Evolutionary conservation across 2,113 vertebrate species (phyloP), one percentile per base, ranked within the genome.

Genomic region (Falcunculus frontatus): DNA sequence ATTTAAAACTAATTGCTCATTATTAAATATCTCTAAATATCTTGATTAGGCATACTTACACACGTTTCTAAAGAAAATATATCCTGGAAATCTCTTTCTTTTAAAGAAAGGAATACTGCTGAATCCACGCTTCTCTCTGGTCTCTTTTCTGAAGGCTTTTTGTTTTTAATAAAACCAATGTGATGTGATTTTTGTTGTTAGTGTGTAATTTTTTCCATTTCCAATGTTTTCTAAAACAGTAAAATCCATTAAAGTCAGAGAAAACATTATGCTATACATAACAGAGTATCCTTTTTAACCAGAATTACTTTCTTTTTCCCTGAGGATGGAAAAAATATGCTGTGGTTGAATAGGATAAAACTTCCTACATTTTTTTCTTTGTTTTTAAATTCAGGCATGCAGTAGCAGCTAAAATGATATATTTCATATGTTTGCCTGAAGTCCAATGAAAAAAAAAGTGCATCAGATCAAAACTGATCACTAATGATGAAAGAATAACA

Each of bases 211-310:
- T 94, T 97, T 98, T 97, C 95, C 82, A 87, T 65, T 95, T 94
- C 63, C 91, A 96, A 19, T 68, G 39, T 52, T 96, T 97, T 96
- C 87, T 95, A 93, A 95, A 98, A 95, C 41, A 97, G 90, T 56
- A 62, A 94, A 96, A 90, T 63, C 33, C 44, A 78, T 49, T 95
- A 84, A 95, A 94, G 70, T 94, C 70, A 96, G 83, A 96, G 88
- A 95, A 97, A 97, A 97, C 84, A 87, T 96, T 97, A 97, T 96
- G 74, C 77, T 94, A 96, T 68, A 96, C 37, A 76, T 81, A 97
- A 94, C 57, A 97, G 87, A 95, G 89, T 96, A 96, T 92, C 37
- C 72, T 96, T 97, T 97, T 97, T 94, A 97, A 93, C 42, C 55
- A 89, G 49, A 93, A 90, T 95, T 89, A 73, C 47, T 90, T 68